A percentile compares a stretch with the other conserved stretches of the same genome.
Evolutionary conservation across 37 sponge, comb jelly and placozoan species (phyloP).

Genomic region (Axinella damicornis): DNA sequence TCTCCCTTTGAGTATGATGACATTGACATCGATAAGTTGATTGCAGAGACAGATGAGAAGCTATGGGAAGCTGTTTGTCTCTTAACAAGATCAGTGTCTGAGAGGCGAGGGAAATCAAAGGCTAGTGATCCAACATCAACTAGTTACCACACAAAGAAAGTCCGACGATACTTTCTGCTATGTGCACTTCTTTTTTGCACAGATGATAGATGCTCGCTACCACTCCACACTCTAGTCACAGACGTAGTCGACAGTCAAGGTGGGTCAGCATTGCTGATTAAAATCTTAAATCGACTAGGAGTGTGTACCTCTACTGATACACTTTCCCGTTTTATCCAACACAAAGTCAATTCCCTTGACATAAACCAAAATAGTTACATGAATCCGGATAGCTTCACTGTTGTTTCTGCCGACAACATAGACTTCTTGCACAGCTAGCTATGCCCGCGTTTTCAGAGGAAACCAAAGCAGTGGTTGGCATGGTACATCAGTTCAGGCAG

Average conservation of each 20-base stretch:
- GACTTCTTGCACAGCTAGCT: too few species aligned
- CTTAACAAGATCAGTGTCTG: too few species aligned
- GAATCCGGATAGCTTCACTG: neutral
- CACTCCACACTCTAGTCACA: slow-evolving; percentile 23
- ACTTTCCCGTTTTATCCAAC: slow-evolving; percentile 10
- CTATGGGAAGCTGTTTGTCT: too few species aligned
- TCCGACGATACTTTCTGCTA: neutral
- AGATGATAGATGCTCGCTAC: slow-evolving; percentile 19
- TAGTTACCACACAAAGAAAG: neutral
- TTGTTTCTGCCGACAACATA: slow-evolving; percentile 12
- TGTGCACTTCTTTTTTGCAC: slow-evolving; percentile 9
- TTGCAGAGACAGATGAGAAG: too few species aligned
- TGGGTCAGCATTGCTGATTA: slow-evolving; percentile 14
- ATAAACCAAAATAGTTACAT: neutral
- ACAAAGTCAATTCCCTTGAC: neutral
- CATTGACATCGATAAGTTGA: too few species aligned
- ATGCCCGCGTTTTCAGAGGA: slow-evolving; percentile 25
- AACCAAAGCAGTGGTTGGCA: slow-evolving; percentile 17
- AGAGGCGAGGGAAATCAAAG: too few species aligned
- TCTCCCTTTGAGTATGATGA: too few species aligned
- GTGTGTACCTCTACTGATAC: slow-evolving; percentile 16
- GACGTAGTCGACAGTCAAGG: slow-evolving; percentile 27
- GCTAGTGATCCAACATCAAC: too few species aligned
- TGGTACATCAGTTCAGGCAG: slow-evolving; percentile 35
- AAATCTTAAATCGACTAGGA: slow-evolving; percentile 21